Conservation (phyloP, 2,113 vertebrate species). For the Notiomystis cincta region DNA sequence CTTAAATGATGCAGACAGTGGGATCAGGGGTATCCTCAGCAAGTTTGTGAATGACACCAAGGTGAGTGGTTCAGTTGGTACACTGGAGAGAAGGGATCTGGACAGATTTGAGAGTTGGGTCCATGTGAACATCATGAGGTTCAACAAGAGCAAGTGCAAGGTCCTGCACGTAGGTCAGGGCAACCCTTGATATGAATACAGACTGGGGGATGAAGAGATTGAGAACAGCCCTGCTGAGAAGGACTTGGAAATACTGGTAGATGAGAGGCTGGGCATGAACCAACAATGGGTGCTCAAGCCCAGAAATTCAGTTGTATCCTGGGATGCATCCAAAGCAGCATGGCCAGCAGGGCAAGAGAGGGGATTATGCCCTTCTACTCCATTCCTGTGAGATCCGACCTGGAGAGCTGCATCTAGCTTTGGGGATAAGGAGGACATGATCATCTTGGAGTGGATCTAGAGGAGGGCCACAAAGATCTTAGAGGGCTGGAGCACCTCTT, state of each 20-base stretch:
- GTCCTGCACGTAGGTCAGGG: accelerated
- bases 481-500: not conserved
- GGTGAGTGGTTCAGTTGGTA: not conserved
- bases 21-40: not conserved
- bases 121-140: not conserved
- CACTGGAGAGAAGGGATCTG: not conserved
- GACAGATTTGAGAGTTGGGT: not conserved
- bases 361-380: not conserved
- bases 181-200: not conserved
- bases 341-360: not conserved
- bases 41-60: not conserved
- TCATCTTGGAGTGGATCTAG: not conserved
- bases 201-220: not conserved
- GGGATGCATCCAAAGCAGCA: not conserved
- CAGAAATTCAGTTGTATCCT: not conserved
- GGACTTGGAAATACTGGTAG: not conserved
- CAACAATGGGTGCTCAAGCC: not conserved
- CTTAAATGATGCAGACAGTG: not conserved
- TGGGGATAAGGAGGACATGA: not conserved
- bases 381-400: not conserved
- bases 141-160: not conserved
- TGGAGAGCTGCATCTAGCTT: not conserved
- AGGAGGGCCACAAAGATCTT: not conserved
- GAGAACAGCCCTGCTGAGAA: not conserved
- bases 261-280: not conserved